These are phyloP conservation scores for Neocrepidodera transversa DNA, from an alignment of 2,888 invertebrate genomes.

Conservation along the genomic window DNA sequence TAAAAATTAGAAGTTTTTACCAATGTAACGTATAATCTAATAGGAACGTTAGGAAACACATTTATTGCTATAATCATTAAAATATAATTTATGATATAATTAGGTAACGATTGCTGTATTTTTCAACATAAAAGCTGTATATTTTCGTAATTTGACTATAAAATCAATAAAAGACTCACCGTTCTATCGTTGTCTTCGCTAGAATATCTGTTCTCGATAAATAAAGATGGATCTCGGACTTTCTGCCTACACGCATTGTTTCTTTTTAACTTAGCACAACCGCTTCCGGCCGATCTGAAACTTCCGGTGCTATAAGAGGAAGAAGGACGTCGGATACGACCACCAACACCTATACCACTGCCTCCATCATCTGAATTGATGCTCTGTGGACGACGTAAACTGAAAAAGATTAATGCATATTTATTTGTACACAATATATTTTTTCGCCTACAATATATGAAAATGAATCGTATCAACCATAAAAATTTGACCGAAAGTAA, in stretches of 20 bases:
- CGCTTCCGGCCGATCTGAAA: slow-evolving; percentile 55
- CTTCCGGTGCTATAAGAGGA: slow-evolving; percentile 48
- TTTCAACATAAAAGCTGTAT: too few relatives aligned
- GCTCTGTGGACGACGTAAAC: slow-evolving; percentile 53
- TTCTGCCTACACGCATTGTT: slow-evolving; percentile 59
- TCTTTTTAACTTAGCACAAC: slow-evolving; percentile 57
- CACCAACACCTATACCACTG: slow-evolving; percentile 21
- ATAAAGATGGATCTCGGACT: slow-evolving; percentile 47
- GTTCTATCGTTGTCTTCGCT: slow-evolving; percentile 39
- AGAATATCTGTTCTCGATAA: slow-evolving; percentile 40
- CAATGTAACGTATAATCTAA: too few relatives aligned
- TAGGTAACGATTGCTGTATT: too few relatives aligned
- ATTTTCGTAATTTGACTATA: too few relatives aligned
- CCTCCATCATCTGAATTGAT: slow-evolving; percentile 55
- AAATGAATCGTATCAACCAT: not conserved
- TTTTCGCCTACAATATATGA: too few relatives aligned
- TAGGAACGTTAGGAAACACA: too few relatives aligned
- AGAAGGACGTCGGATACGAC: slow-evolving; percentile 19
- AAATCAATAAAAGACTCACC: too few relatives aligned
- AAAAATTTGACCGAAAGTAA: not conserved
- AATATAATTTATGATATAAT: too few relatives aligned
- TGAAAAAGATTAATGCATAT: too few relatives aligned
- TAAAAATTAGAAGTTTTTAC: too few relatives aligned
- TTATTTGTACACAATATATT: too few relatives aligned
- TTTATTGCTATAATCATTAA: too few relatives aligned